Evolutionary conservation across 2,113 vertebrate genomes (phyloP).

Genomic region (Notarius quadriscutis): DNA sequence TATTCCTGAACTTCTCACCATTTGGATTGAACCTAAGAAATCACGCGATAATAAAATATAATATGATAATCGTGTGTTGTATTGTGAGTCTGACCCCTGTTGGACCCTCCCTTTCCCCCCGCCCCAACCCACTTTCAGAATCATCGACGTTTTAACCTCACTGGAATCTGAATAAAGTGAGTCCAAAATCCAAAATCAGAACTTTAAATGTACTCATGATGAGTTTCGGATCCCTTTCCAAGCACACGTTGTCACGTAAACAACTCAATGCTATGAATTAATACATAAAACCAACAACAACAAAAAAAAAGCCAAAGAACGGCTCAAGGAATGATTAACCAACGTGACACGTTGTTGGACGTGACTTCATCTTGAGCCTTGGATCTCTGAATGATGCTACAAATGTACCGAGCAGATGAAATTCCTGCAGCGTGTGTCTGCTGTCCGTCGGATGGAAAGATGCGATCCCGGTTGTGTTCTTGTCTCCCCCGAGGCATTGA

Average conservation of each 20-base stretch:
- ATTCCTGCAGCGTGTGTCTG: not conserved
- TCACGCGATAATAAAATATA: not conserved
- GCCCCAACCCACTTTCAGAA: not conserved
- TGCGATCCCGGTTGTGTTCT: slow-evolving; percentile 40
- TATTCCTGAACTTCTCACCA: not conserved
- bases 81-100: not conserved
- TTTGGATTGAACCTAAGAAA: not conserved
- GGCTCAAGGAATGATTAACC: no score
- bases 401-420: not conserved
- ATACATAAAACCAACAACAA: not conserved
- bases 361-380: not conserved
- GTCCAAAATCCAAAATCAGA: not conserved
- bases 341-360: no score
- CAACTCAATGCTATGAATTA: not conserved
- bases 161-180: not conserved
- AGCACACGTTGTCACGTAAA: not conserved
- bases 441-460: slow-evolving; percentile 58
- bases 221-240: not conserved
- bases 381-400: not conserved
- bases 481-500: slow-evolving; percentile 69
- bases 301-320: no score
- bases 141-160: not conserved
- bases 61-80: not conserved
- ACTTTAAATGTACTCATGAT: not conserved
- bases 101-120: not conserved